Percentiles rank a stretch among this genome's conserved stretches.
Conservation (phyloP, 2,113 vertebrate genomes). For the human (Homo sapiens) region DNA sequence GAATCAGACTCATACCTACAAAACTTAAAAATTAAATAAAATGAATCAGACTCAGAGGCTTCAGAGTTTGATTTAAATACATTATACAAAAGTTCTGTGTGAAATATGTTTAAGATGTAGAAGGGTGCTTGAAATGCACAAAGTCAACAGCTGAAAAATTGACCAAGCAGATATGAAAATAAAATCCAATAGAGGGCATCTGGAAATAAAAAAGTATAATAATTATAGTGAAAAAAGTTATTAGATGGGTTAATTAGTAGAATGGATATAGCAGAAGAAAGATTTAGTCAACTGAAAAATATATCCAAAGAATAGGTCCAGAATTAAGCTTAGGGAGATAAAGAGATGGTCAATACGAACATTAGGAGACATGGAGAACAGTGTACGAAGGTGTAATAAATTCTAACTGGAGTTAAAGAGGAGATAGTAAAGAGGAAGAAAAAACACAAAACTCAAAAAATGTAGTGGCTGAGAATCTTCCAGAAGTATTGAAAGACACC, state of each 20-base stretch:
- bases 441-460: background rate
- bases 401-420: background rate
- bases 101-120: background rate
- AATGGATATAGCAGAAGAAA: background rate
- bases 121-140: background rate
- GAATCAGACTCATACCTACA: too few relatives aligned
- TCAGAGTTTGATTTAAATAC: background rate
- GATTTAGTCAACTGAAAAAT: background rate
- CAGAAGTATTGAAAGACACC: background rate
- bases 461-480: background rate
- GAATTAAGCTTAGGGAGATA: background rate
- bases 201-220: constrained; percentile 7
- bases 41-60: background rate
- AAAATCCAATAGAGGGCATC: background rate
- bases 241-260: background rate
- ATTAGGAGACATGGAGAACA: background rate
- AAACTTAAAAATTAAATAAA: too few relatives aligned
- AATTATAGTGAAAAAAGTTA: background rate
- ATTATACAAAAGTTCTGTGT: background rate
- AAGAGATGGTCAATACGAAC: background rate
- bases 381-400: background rate
- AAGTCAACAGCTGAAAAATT: background rate
- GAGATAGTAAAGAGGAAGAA: background rate
- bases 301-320: background rate
- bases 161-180: background rate